phyloP scores from a whole-genome alignment of 2,888 invertebrate genomes.

The Metopia argyrocephala region DNA sequence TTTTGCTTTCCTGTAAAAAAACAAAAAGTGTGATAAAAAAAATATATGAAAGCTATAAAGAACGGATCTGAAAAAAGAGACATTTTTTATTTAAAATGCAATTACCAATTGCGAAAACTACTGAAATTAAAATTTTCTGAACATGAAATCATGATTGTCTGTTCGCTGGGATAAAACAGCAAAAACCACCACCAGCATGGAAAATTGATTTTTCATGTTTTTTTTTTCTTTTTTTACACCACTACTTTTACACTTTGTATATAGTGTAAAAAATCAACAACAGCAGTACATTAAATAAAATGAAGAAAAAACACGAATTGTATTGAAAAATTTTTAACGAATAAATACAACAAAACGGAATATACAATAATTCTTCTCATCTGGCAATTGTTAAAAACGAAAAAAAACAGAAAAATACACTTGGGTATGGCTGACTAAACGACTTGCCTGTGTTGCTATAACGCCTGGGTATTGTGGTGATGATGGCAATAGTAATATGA shows the following conservation, averaged over 20 bases:
- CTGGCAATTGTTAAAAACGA: slow-evolving; percentile 51
- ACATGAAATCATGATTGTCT: no score
- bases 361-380: slow-evolving; percentile 55
- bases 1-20: no score
- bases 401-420: no score
- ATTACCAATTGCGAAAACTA: no score
- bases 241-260: slow-evolving; percentile 25
- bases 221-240: not conserved
- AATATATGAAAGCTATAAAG: no score
- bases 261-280: not conserved
- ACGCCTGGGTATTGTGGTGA: not conserved
- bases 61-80: no score
- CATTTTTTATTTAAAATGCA: no score
- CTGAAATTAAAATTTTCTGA: no score
- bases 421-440: slow-evolving; percentile 41
- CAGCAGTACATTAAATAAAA: slow-evolving; percentile 5
- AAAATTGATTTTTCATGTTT: not conserved
- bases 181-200: slow-evolving; percentile 40
- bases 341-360: slow-evolving; percentile 53
- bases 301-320: slow-evolving; percentile 37
- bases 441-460: not conserved
- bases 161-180: slow-evolving; percentile 17
- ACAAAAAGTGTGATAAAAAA: no score
- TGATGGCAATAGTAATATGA: slow-evolving; percentile 11
- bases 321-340: slow-evolving; percentile 41